Evolutionary conservation across 2,113 vertebrate species (phyloP).

Genomic region (Vulpes ferrilata): DNA sequence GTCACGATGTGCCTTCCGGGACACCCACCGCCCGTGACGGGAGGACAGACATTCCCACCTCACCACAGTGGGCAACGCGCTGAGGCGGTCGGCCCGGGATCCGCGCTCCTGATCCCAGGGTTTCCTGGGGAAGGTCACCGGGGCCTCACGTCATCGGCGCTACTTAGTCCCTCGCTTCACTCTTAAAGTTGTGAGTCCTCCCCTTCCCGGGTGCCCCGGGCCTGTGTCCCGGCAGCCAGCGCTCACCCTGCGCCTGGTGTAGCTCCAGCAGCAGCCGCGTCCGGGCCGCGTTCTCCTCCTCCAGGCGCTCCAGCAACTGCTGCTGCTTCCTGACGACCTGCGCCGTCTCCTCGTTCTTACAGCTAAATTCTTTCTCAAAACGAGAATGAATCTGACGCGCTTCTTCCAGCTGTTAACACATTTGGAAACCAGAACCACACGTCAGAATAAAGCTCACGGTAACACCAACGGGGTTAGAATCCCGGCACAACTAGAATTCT

Average conservation of each 20-base stretch:
- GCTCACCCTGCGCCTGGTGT: conserved; percentile 94
- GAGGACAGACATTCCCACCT: neutral
- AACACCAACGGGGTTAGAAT: neutral
- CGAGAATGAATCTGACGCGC: conserved; percentile 88
- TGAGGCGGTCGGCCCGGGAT: neutral
- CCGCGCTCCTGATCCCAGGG: no score
- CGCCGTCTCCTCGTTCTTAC: conserved; percentile 87
- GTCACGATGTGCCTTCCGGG: neutral
- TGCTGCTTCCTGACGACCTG: conserved; percentile 91
- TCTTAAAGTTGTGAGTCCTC: no score
- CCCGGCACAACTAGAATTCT: neutral
- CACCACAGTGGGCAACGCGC: neutral
- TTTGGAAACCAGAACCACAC: neutral
- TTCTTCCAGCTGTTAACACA: conserved; percentile 90
- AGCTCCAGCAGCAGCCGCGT: conserved; percentile 91
- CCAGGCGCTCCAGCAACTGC: conserved; percentile 90
- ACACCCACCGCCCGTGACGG: neutral
- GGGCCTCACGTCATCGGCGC: neutral
- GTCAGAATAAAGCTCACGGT: neutral
- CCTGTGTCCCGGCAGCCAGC: neutral
- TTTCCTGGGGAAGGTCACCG: no score
- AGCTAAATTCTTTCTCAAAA: conserved; percentile 91
- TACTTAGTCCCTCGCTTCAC: no score
- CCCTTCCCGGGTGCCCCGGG: neutral
- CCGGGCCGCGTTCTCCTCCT: conserved; percentile 89